Conservation (phyloP, 2,888 invertebrate genomes). For the Galerucella nymphaeae region DNA sequence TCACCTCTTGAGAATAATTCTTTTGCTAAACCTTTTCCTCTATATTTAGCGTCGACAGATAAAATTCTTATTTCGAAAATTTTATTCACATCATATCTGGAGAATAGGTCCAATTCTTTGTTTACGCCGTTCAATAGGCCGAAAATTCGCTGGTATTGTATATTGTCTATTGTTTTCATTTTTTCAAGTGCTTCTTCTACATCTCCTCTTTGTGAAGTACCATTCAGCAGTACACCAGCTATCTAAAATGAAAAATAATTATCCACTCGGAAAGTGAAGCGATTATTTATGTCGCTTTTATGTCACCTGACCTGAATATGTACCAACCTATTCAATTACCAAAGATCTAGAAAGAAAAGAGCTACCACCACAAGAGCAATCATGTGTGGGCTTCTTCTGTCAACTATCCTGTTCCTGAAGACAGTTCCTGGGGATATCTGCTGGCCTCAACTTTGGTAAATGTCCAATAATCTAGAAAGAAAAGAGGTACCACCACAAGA, state of each 20-base stretch:
- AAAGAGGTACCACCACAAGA: no score
- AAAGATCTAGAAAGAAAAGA: no score
- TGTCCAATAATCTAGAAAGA: no score
- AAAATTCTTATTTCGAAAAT: constrained; percentile 85
- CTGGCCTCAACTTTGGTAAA: no score
- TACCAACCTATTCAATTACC: neutral
- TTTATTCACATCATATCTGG: constrained; percentile 73
- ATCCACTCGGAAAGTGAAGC: neutral
- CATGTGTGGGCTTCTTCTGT: no score
- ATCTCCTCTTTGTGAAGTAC: constrained; percentile 79
- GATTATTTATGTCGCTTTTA: no score
- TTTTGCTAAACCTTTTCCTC: constrained; percentile 81
- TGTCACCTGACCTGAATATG: no score
- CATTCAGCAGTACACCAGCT: constrained; percentile 82
- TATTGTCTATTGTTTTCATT: constrained; percentile 74
- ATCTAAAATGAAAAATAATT: constrained; percentile 69
- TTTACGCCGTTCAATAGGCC: constrained; percentile 79
- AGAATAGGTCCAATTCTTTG: constrained; percentile 76
- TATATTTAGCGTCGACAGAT: constrained; percentile 77
- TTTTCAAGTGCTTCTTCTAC: constrained; percentile 76
- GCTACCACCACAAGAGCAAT: no score
- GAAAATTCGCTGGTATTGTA: constrained; percentile 82
- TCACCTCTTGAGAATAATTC: constrained; percentile 77
- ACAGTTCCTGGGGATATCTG: no score
- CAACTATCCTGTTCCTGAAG: no score